Conservation (phyloP, 2,888 invertebrate genomes). For the Drosophila peninsularis region DNA sequence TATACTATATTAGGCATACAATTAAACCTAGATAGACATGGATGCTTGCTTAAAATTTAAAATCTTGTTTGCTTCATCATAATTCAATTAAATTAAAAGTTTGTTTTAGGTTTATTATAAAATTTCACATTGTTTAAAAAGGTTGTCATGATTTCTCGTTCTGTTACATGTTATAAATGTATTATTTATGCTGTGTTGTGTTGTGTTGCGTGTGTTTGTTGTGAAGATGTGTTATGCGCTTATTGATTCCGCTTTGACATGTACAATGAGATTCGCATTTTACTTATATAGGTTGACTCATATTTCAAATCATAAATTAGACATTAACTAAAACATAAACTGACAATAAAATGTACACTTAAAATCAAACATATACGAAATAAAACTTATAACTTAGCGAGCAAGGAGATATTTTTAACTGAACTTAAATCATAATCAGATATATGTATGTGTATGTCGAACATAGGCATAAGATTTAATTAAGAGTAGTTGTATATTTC, state of each 20-base stretch:
- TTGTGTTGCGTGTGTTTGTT: constrained; percentile 8
- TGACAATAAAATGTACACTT: constrained; percentile 71
- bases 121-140: constrained; percentile 63
- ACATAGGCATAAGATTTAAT: constrained; percentile 58
- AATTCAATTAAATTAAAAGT: constrained; percentile 63
- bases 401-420: constrained; percentile 45
- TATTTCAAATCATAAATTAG: constrained; percentile 60
- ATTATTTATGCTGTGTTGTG: constrained; percentile 20
- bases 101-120: constrained; percentile 66
- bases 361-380: constrained; percentile 51
- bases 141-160: constrained; percentile 41
- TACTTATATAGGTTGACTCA: constrained; percentile 59
- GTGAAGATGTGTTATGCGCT: constrained; percentile 42
- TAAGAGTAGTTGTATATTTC: constrained; percentile 66
- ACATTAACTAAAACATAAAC: constrained; percentile 63
- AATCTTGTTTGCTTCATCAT: constrained; percentile 34
- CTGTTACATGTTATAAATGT: constrained; percentile 47
- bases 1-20: constrained; percentile 45
- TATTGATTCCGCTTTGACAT: constrained; percentile 38
- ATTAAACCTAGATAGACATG: constrained; percentile 52
- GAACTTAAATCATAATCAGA: constrained; percentile 58
- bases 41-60: constrained; percentile 59
- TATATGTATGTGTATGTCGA: constrained; percentile 42
- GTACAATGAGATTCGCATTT: constrained; percentile 73
- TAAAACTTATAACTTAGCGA: constrained; percentile 61